Evolutionary conservation across 2,797 vertebrate genomes (phyloP).

Genomic region (Periophthalmus magnuspinnatus): DNA sequence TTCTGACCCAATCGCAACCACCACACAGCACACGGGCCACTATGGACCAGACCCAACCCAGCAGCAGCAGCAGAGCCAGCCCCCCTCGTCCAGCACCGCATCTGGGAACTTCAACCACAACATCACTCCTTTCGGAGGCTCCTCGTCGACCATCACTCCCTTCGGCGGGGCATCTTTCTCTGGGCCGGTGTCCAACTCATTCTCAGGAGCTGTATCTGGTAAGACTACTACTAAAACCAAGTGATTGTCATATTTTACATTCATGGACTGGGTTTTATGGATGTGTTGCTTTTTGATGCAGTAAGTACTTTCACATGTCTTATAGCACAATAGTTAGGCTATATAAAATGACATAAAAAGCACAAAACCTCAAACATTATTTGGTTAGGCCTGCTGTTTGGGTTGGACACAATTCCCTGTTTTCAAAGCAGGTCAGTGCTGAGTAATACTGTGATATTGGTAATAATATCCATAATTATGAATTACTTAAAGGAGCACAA

Average conservation of each 20-base stretch:
- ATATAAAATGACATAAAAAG: neutral
- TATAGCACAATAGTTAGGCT: neutral
- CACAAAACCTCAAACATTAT: neutral
- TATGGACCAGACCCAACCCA: conserved; percentile 88
- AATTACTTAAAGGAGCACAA: no score
- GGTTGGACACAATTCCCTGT: neutral
- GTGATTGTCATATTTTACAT: neutral
- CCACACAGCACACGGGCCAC: conserved; percentile 77
- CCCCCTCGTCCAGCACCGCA: conserved; percentile 74
- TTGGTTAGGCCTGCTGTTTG: neutral
- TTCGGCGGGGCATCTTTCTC: conserved; percentile 92
- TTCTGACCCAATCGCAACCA: conserved; percentile 75
- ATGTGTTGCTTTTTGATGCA: neutral
- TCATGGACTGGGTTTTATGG: neutral
- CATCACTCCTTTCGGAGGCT: conserved; percentile 89
- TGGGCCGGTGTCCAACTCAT: conserved; percentile 84
- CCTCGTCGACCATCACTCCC: conserved; percentile 86
- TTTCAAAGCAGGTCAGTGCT: neutral
- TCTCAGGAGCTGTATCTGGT: conserved; percentile 89
- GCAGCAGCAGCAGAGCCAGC: conserved; percentile 78
- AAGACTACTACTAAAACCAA: conserved; percentile 17
- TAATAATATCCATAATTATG: no score
- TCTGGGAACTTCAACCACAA: conserved; percentile 87
- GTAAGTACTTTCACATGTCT: neutral
- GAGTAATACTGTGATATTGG: neutral